phyloP scores from a whole-genome alignment of 2,888 invertebrate genomes.

The Polyommatus icarus region DNA sequence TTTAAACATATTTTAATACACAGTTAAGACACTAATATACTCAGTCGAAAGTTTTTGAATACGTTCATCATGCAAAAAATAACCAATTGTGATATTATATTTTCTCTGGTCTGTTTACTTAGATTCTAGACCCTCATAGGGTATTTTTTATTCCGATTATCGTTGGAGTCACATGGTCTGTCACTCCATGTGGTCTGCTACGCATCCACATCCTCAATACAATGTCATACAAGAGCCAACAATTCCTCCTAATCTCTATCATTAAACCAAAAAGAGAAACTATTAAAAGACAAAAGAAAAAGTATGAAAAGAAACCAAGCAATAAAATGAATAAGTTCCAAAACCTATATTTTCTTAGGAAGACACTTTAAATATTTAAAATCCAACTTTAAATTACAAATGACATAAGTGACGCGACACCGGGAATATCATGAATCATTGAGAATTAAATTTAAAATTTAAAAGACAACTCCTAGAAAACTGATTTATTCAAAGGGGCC shows the following conservation, averaged over 20 bases:
- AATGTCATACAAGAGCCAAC: no score
- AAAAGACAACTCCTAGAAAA: slow-evolving; percentile 50
- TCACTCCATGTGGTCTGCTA: no score
- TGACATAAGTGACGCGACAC: slow-evolving; percentile 34
- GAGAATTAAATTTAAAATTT: slow-evolving; percentile 43
- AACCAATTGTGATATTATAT: no score
- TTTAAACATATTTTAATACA: not conserved
- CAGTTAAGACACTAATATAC: not conserved
- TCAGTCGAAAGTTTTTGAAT: no score
- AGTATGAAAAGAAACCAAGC: not conserved
- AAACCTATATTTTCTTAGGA: not conserved
- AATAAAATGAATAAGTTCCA: not conserved
- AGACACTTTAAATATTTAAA: slow-evolving; percentile 19
- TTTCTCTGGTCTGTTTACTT: no score
- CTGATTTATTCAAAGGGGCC: slow-evolving; percentile 61
- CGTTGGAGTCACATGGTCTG: no score
- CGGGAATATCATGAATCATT: slow-evolving; percentile 41
- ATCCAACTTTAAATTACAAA: slow-evolving; percentile 27
- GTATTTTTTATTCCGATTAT: no score
- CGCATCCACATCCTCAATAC: no score
- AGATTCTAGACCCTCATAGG: no score
- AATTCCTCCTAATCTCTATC: not conserved
- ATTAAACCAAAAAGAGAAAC: not conserved
- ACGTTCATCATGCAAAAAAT: no score
- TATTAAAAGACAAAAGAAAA: not conserved